phyloP scores from a whole-genome alignment of 2,888 invertebrate genomes.

The Tinea semifulvella region DNA sequence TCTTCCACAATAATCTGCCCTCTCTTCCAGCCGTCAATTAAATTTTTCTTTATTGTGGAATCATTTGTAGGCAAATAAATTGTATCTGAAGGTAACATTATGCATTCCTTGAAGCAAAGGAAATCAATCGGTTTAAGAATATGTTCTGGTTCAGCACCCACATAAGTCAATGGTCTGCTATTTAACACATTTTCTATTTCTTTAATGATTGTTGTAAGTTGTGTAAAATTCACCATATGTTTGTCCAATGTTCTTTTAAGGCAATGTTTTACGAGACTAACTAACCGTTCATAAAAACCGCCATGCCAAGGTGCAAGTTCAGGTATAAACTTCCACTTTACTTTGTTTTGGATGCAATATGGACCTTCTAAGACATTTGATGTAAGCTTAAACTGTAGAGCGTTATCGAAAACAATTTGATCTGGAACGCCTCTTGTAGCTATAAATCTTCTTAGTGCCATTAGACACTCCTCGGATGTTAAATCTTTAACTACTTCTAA shows the following conservation, averaged over 20 bases:
- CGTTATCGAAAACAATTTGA: constrained; percentile 18
- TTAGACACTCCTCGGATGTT: constrained; percentile 16
- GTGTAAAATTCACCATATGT: constrained; percentile 14
- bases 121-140: background rate
- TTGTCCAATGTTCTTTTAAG: constrained; percentile 17
- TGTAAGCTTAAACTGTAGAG: constrained; percentile 17
- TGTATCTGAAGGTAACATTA: background rate
- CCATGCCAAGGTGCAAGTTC: constrained; percentile 21
- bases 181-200: constrained; percentile 19
- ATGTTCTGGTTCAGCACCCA: too few relatives aligned
- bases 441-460: constrained; percentile 15
- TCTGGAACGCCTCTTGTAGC: constrained; percentile 13
- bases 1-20: background rate
- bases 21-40: background rate
- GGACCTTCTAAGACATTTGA: constrained; percentile 15
- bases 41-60: background rate
- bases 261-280: constrained; percentile 15
- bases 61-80: too few relatives aligned
- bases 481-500: constrained; percentile 16
- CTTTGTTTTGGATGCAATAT: constrained; percentile 16
- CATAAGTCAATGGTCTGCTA: constrained; percentile 17
- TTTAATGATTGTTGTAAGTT: constrained; percentile 17
- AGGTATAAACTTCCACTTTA: constrained; percentile 20
- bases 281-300: constrained; percentile 20
- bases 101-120: background rate